Base-by-base conservation (phyloP, 2,888 invertebrate species). In the Elegia similella region DNA sequence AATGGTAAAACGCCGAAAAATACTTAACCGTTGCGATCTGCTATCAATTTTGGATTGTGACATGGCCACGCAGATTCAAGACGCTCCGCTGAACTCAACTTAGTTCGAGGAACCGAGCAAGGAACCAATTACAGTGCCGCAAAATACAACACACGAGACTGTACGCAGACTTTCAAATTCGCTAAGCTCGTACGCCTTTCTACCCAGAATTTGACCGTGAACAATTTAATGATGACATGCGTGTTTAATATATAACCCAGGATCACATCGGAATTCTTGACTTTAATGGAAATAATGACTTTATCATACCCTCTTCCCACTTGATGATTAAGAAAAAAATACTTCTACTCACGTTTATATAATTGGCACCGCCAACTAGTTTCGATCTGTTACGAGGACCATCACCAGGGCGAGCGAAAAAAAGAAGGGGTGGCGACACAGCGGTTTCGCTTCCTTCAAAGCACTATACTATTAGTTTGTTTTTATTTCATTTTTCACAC, bases 121-220 rank as follows among this genome's bases (percentile, higher is more conserved):
- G 69, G 70, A 74, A 76, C 76, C 80, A 78, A 82, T 82, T 82
- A 82, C 76, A 69, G 65, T 60, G 68, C 69, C 61, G 68, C 68
- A 71, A 71, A 76, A 72, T 73, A 43, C 30, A 43, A 74, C 72
- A 74, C 72, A 65, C 68, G 73, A 70, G 67, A 70, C 72, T 69
- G 67, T 73, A 76, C 70, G 73, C 70, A 72, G 75, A 74, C 76
- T 81, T 54, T 55, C 54, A 72, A 80, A 83, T 82, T 83, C 73
- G 80, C 72, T 74, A 78, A 79, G 80, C 75, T 76, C 78, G 73
- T 80, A 77, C 73, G 78, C 73, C 69, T 73, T 68, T 75, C 70
- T 73, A 76, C 74, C 72, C 71, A 76, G 74, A 77, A 75, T 76
- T 78, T 80, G 78, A 69, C 73, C 78, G 75, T 81, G 76, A 73